These are phyloP conservation scores for Perizoma affinitatum DNA, from an alignment of 2,888 invertebrate genomes.

Conservation along the genomic window DNA sequence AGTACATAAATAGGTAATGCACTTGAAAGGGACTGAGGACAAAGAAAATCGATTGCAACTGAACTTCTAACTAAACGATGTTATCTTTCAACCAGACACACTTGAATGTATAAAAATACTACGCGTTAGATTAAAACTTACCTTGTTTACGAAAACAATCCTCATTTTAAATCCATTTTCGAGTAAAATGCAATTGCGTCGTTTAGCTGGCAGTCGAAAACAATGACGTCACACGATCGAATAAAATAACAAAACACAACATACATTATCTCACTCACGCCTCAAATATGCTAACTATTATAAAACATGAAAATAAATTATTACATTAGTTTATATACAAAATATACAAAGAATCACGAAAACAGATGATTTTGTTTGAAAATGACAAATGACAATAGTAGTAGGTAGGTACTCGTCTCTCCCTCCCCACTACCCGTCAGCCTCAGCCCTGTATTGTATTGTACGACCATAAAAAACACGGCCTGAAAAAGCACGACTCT, in stretches of 20 bases:
- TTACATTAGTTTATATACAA: conserved; percentile 70
- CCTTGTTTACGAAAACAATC: conserved; percentile 70
- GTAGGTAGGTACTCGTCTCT: no score
- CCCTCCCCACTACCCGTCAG: conserved; percentile 32
- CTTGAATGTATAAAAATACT: conserved; percentile 40
- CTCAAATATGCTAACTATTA: conserved; percentile 50
- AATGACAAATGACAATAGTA: conserved; percentile 47
- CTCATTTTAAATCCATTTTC: conserved; percentile 82
- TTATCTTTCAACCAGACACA: conserved; percentile 29
- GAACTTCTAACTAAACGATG: conserved; percentile 44
- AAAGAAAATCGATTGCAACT: conserved; percentile 79
- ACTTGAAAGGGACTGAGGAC: conserved; percentile 68
- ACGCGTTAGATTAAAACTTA: conserved; percentile 54
- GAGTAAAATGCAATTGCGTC: conserved; percentile 85
- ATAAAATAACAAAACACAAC: conserved; percentile 66
- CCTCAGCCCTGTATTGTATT: neutral
- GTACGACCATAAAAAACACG: no score
- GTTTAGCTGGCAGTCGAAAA: conserved; percentile 83
- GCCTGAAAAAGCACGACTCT: no score
- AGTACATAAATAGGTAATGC: neutral
- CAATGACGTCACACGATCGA: conserved; percentile 84
- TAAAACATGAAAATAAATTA: conserved; percentile 61
- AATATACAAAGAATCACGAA: conserved; percentile 73
- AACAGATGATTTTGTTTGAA: conserved; percentile 74
- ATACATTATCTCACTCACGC: conserved; percentile 62